Evolutionary conservation across 2,888 invertebrate species (phyloP).

Genomic region (Ectemnius lituratus): DNA sequence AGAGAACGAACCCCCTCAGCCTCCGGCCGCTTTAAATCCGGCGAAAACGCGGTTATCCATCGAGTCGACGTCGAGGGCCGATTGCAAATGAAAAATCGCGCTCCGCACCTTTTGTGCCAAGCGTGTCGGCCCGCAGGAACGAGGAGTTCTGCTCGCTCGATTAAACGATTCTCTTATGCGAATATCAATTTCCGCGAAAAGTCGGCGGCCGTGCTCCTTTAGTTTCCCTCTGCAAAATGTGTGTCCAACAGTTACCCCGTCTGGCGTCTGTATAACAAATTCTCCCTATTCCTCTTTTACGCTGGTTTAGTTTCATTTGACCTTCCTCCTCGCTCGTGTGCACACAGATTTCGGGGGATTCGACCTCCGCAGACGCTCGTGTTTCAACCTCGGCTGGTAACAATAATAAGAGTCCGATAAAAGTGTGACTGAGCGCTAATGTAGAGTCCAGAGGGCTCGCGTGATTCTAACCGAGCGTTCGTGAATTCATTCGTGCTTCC

Average conservation of each 20-base stretch:
- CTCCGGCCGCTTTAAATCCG: constrained; percentile 11
- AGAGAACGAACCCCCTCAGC: not conserved
- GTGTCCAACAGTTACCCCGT: no score
- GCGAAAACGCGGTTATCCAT: constrained; percentile 52
- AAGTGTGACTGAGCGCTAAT: constrained; percentile 53
- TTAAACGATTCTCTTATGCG: constrained; percentile 47
- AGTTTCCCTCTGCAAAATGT: no score
- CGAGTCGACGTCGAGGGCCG: constrained; percentile 47
- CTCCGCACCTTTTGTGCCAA: constrained; percentile 45
- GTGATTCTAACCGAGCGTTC: constrained; percentile 39
- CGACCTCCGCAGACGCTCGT: not conserved
- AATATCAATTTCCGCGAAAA: constrained; percentile 56
- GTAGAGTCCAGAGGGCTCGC: constrained; percentile 47
- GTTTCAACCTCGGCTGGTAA: constrained; percentile 7
- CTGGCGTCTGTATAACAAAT: no score
- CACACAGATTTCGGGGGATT: not conserved
- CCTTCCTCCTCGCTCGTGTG: no score
- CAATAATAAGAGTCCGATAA: constrained; percentile 59
- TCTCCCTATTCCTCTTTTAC: no score
- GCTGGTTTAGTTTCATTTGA: no score
- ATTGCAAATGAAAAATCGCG: constrained; percentile 54
- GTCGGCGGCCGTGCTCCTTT: constrained; percentile 15
- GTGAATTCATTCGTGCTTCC: constrained; percentile 10
- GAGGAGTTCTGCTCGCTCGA: constrained; percentile 47
- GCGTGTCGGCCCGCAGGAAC: constrained; percentile 34